phyloP scores from a whole-genome alignment of 2,797 vertebrate genomes.

The Glyptemys insculpta region DNA sequence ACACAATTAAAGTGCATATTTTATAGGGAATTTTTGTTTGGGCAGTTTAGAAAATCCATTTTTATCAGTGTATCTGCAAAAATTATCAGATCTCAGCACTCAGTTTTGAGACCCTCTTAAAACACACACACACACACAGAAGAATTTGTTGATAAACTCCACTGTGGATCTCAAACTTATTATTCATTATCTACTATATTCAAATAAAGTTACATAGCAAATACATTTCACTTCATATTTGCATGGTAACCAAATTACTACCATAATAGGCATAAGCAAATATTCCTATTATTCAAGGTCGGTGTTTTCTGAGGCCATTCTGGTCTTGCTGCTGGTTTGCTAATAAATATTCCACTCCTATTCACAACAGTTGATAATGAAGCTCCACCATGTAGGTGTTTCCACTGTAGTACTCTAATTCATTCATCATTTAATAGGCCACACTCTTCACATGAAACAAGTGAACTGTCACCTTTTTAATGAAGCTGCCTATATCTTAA shows the following conservation, averaged over 20 bases:
- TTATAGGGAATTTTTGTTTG: neutral
- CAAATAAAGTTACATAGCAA: neutral
- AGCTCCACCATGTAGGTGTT: slow-evolving; percentile 40
- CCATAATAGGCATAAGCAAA: neutral
- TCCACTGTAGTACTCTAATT: slow-evolving; percentile 46
- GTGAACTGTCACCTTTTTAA: slow-evolving; percentile 69
- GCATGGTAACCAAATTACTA: neutral
- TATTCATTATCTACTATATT: neutral
- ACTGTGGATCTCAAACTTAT: neutral
- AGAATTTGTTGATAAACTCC: neutral
- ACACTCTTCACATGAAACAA: slow-evolving; percentile 61
- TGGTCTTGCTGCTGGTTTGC: neutral
- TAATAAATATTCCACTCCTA: slow-evolving; percentile 56
- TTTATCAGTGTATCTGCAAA: no score
- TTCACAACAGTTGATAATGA: slow-evolving; percentile 42
- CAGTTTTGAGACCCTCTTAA: neutral
- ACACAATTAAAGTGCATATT: neutral
- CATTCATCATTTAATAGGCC: slow-evolving; percentile 51
- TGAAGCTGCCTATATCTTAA: slow-evolving; percentile 67
- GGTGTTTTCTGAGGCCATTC: slow-evolving; percentile 14
- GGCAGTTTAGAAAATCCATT: neutral
- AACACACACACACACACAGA: neutral
- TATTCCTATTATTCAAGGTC: neutral
- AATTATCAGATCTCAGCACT: neutral
- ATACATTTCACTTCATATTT: neutral